These are phyloP conservation scores for Heliornis fulica DNA, from an alignment of 2,113 vertebrate genomes.

Conservation along the genomic window DNA sequence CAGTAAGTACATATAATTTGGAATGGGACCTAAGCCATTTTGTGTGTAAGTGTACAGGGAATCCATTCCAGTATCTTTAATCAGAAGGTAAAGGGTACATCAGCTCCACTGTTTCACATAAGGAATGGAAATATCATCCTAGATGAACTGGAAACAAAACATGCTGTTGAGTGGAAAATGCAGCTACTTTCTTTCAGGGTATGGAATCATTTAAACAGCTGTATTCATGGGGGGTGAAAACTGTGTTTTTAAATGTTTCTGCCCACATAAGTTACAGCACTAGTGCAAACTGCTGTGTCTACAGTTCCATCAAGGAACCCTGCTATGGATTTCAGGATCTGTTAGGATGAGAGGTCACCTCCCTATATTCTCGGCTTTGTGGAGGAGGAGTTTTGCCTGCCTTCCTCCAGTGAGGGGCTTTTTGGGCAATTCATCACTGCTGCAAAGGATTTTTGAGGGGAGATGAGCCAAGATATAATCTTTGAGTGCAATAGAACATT, in stretches of 20 bases:
- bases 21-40: constrained; percentile 14
- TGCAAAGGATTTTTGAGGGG: background rate
- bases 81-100: background rate
- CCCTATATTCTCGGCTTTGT: background rate
- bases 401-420: background rate
- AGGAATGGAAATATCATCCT: background rate
- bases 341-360: background rate
- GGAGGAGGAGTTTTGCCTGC: background rate
- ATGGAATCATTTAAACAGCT: background rate
- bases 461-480: background rate
- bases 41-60: background rate
- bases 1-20: constrained; percentile 25
- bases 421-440: background rate
- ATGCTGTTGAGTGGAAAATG: background rate
- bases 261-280: background rate
- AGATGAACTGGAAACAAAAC: background rate
- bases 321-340: background rate
- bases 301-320: background rate
- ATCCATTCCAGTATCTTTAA: background rate
- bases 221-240: background rate
- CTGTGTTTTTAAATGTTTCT: background rate
- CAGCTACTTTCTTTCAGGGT: background rate
- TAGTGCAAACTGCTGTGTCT: background rate
- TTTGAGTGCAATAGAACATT: background rate
- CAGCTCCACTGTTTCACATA: background rate